Conservation (phyloP, 1,140 invertebrate species). For the Sweltsa coloradensis region DNA sequence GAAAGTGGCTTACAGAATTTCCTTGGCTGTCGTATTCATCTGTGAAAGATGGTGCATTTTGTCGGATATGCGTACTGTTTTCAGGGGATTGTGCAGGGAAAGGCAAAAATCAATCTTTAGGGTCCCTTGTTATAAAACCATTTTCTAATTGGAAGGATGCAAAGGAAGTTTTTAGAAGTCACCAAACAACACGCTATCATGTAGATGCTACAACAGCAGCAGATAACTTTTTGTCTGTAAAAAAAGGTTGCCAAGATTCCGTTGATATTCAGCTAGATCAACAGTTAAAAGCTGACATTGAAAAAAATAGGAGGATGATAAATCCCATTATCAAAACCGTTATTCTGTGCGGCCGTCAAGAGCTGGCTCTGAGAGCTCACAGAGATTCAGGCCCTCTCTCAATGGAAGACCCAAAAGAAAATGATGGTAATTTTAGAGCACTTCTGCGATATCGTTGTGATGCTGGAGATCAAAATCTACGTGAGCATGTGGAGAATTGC, state of each 20-base stretch:
- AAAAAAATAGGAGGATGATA: background rate
- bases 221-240: background rate
- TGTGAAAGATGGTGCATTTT: background rate
- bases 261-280: background rate
- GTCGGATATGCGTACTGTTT: background rate
- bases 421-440: slow-evolving; percentile 7
- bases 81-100: background rate
- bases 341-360: background rate
- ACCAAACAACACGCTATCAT: background rate
- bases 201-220: background rate
- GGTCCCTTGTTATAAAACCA: background rate
- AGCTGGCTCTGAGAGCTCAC: background rate
- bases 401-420: background rate
- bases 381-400: background rate
- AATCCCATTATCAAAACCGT: background rate
- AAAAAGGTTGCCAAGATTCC: background rate
- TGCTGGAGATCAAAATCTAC: slow-evolving; percentile 16
- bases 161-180: background rate
- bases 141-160: slow-evolving; percentile 1
- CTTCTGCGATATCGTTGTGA: slow-evolving; percentile 5
- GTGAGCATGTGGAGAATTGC: slow-evolving; percentile 14
- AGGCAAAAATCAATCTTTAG: background rate
- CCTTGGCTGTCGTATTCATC: background rate
- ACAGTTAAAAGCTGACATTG: background rate
- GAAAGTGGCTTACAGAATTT: background rate